Evolutionary conservation across 2,113 vertebrate genomes (phyloP).

Genomic region (Ictidomys tridecemlineatus): DNA sequence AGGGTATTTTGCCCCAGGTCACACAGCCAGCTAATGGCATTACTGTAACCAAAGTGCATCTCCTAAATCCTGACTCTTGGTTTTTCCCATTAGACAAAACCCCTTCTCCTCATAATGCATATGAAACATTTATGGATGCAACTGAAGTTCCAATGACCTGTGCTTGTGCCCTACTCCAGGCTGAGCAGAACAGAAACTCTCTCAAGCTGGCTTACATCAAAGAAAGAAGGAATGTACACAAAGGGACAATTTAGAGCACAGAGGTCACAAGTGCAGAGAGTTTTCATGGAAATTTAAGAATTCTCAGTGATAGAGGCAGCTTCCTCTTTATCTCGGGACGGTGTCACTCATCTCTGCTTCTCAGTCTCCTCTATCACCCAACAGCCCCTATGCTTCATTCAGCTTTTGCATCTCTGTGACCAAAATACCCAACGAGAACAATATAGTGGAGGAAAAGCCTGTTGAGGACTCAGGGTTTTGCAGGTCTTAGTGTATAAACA

Average conservation of each 20-base stretch:
- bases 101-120: neutral
- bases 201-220: neutral
- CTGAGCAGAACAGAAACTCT: neutral
- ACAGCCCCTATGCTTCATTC: neutral
- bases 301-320: neutral
- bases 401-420: too few relatives aligned
- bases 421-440: too few relatives aligned
- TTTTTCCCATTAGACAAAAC: neutral
- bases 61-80: neutral
- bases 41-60: neutral
- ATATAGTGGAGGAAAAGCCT: too few relatives aligned
- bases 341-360: neutral
- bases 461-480: too few relatives aligned
- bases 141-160: neutral
- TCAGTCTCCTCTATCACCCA: neutral
- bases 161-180: neutral
- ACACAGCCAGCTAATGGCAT: neutral
- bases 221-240: neutral
- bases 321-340: neutral
- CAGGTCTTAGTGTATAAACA: too few relatives aligned
- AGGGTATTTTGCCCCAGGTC: neutral
- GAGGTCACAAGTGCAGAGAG: neutral
- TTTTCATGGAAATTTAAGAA: neutral
- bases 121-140: neutral
- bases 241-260: neutral